These are phyloP conservation scores for Meandrina meandrites DNA, from an alignment of 92 coral and sea anemone species.

Conservation along the genomic window DNA sequence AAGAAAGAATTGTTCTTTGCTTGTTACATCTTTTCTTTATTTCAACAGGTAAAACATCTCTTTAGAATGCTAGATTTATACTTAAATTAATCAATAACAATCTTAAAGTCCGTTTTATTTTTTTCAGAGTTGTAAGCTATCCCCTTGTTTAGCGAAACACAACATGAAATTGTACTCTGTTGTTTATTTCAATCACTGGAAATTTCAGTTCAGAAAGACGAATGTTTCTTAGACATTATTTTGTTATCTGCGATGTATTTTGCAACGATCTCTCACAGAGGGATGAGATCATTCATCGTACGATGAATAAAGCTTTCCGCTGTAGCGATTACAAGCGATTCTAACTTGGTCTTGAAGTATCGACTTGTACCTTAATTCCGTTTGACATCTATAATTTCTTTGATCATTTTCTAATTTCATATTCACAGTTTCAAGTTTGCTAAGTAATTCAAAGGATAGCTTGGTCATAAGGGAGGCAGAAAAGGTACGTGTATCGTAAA, in stretches of 20 bases:
- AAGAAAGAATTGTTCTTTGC: not conserved
- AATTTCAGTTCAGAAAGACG: not conserved
- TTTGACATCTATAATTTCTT: not conserved
- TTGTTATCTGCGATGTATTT: not conserved
- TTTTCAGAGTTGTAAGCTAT: not conserved
- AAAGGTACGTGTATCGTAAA: conserved; percentile 49
- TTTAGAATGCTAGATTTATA: not conserved
- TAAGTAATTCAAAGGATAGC: conserved; percentile 35
- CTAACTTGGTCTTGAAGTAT: not conserved
- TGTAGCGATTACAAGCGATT: not conserved
- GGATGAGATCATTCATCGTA: not conserved
- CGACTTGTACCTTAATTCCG: no score
- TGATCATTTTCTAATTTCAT: not conserved
- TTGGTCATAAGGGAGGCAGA: conserved; percentile 64
- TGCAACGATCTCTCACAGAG: not conserved
- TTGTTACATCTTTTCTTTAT: conserved; percentile 8
- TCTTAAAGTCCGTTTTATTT: not conserved
- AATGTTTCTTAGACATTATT: not conserved
- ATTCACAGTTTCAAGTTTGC: conserved; percentile 26
- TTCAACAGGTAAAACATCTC: conserved; percentile 20
- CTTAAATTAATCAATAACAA: not conserved
- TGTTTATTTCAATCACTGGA: not conserved
- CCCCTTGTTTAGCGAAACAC: not conserved
- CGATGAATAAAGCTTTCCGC: not conserved
- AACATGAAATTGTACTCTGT: not conserved